Conservation (phyloP, 2,797 vertebrate species). For the Myoxocephalus aenaeus region DNA sequence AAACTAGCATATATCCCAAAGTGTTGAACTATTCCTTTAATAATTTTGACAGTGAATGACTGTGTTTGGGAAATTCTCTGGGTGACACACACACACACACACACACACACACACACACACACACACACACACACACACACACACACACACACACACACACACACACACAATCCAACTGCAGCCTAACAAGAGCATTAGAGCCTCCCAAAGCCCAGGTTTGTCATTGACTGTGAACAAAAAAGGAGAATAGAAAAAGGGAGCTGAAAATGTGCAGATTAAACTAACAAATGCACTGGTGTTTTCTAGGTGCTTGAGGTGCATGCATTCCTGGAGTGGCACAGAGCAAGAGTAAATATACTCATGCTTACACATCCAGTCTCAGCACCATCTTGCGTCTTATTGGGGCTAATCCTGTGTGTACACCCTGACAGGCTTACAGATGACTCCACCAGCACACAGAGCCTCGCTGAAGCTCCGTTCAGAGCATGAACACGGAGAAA, state of each 20-base stretch:
- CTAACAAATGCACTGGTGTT: conserved; percentile 36
- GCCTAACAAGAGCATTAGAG: conserved; percentile 54
- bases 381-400: conserved; percentile 53
- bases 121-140: not conserved
- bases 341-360: conserved; percentile 43
- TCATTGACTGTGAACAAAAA: conserved; percentile 22
- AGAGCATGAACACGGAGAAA: conserved; percentile 35
- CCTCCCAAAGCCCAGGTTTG: conserved; percentile 35
- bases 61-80: conserved; percentile 3
- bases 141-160: conserved; percentile 8
- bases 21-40: not conserved
- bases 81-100: conserved; percentile 13
- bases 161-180: conserved; percentile 19
- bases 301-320: conserved; percentile 34
- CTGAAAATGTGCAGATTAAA: conserved; percentile 52
- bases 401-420: conserved; percentile 64
- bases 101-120: conserved; percentile 2
- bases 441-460: conserved; percentile 33
- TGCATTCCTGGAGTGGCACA: conserved; percentile 28
- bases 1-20: not conserved
- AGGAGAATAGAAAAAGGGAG: conserved; percentile 1
- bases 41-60: conserved; percentile 2
- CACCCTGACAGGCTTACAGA: conserved; percentile 59
- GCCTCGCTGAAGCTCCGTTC: conserved; percentile 41
- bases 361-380: conserved; percentile 41